Conservation (phyloP, 2,113 vertebrate species). For the Aphyosemion australe region DNA sequence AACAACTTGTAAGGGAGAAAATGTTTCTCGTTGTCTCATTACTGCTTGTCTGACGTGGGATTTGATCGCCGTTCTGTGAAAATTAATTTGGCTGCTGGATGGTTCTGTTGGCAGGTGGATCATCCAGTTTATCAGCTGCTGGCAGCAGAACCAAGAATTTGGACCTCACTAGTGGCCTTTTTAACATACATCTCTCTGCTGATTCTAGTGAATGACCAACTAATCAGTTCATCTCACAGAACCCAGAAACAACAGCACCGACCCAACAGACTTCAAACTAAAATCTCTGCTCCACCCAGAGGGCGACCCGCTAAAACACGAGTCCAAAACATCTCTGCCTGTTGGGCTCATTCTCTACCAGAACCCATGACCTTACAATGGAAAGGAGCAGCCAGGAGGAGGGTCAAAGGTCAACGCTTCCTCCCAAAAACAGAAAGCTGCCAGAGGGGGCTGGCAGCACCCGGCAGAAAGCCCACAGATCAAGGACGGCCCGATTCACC, state of each 20-base stretch:
- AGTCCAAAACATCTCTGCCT: conserved; percentile 25
- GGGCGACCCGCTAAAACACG: neutral
- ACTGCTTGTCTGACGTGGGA: neutral
- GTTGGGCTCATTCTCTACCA: neutral
- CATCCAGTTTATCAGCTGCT: conserved; percentile 33
- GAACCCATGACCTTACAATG: neutral
- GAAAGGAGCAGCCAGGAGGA: conserved; percentile 28
- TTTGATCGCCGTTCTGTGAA: conserved; percentile 11
- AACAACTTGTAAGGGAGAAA: neutral
- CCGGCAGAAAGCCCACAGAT: conserved; percentile 31
- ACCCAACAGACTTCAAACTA: conserved; percentile 8
- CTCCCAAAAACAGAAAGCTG: too few relatives aligned
- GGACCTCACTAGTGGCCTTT: conserved; percentile 9
- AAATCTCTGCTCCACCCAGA: conserved; percentile 6
- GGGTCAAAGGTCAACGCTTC: conserved; percentile 41
- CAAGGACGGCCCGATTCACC: conserved; percentile 35
- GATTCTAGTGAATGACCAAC: conserved; percentile 31
- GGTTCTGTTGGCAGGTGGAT: conserved; percentile 26
- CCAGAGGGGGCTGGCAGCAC: conserved; percentile 23
- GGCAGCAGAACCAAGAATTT: conserved; percentile 33
- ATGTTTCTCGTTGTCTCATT: neutral
- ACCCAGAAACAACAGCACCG: conserved; percentile 4
- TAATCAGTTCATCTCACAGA: conserved; percentile 23
- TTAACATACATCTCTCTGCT: conserved; percentile 30
- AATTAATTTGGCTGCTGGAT: conserved; percentile 8